These are phyloP conservation scores for Leptopilina syphax DNA, from an alignment of 2,888 invertebrate genomes.

Conservation along the genomic window DNA sequence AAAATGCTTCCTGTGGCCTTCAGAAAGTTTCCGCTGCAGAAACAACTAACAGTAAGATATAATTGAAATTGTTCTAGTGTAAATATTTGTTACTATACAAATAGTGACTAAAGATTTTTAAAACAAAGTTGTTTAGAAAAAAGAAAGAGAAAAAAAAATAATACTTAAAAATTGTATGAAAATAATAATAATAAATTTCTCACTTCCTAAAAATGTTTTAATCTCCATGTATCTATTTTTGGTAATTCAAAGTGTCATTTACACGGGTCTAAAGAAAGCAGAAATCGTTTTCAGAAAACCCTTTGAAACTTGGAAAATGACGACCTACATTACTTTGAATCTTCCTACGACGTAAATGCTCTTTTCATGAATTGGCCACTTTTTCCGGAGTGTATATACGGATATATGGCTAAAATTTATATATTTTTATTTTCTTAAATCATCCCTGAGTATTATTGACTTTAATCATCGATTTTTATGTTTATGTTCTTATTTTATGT, in stretches of 20 bases:
- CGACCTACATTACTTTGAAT: conserved; percentile 40
- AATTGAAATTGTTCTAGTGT: background rate
- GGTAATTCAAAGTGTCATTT: conserved; percentile 28
- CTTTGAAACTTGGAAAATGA: conserved; percentile 8
- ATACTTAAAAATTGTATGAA: background rate
- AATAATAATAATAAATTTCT: conserved; percentile 10
- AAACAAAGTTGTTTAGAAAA: no score
- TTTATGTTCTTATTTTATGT: no score
- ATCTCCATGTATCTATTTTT: conserved; percentile 18
- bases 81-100: background rate
- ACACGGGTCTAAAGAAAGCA: conserved; percentile 29
- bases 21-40: conserved; percentile 3
- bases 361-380: conserved; percentile 19
- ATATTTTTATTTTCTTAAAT: background rate
- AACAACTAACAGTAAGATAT: background rate
- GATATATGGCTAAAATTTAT: background rate
- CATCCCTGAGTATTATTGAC: no score
- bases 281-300: conserved; percentile 12
- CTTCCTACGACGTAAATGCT: conserved; percentile 18
- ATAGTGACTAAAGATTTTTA: background rate
- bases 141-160: background rate
- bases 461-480: no score
- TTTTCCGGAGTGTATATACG: background rate
- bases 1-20: conserved; percentile 10
- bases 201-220: background rate